phyloP scores from a whole-genome alignment of 2,888 invertebrate genomes.

The Stictocephala bisonia region DNA sequence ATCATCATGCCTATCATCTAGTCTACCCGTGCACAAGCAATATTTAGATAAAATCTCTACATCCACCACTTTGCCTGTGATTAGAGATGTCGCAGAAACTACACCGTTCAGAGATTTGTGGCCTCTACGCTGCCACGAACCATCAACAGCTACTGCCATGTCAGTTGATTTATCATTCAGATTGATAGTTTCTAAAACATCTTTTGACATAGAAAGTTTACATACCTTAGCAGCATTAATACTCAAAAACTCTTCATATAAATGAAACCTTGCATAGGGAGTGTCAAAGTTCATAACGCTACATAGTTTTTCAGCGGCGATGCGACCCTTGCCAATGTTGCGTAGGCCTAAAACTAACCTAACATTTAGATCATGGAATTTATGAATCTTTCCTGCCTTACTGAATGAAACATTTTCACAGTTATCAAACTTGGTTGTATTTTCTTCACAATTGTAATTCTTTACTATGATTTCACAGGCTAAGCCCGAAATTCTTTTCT shows the following conservation, averaged over 20 bases:
- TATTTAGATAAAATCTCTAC: slow-evolving; percentile 45
- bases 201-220: background rate
- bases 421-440: background rate
- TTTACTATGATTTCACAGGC: slow-evolving; percentile 21
- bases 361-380: background rate
- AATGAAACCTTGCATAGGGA: background rate
- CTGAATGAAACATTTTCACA: background rate
- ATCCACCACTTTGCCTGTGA: slow-evolving; percentile 48
- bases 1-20: slow-evolving; percentile 27
- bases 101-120: slow-evolving; percentile 50
- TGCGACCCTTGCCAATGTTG: background rate
- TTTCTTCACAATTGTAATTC: slow-evolving; percentile 27
- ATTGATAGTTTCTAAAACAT: slow-evolving; percentile 16
- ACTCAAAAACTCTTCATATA: slow-evolving; percentile 5
- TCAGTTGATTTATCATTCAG: slow-evolving; percentile 19
- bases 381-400: background rate
- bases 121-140: slow-evolving; percentile 50
- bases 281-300: background rate
- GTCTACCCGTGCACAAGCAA: slow-evolving; percentile 44
- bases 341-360: slow-evolving; percentile 22
- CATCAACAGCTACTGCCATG: slow-evolving; percentile 47
- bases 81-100: slow-evolving; percentile 46
- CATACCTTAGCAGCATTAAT: slow-evolving; percentile 5
- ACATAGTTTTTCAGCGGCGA: slow-evolving; percentile 12
- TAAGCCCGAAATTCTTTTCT: slow-evolving; percentile 12